These are phyloP conservation scores for Hetaerina americana DNA, from an alignment of 1,140 invertebrate species.

Conservation along the genomic window DNA sequence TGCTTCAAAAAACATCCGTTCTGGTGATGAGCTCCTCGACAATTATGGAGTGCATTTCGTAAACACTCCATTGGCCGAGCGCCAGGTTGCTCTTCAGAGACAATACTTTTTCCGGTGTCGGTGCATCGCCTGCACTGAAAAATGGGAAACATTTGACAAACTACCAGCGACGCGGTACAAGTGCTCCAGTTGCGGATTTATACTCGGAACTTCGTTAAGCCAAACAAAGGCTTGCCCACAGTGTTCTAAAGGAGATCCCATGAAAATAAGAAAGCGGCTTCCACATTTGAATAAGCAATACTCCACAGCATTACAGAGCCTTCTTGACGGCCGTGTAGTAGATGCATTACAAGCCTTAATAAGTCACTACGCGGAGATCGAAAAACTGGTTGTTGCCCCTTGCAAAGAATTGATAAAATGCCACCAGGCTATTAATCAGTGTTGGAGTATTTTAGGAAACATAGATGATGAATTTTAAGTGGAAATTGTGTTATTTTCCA, in stretches of 20 bases:
- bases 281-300: not conserved
- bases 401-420: not conserved
- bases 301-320: not conserved
- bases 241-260: not conserved
- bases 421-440: not conserved
- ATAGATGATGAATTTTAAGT: not conserved
- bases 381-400: not conserved
- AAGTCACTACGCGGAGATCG: not conserved
- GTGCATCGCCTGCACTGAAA: constrained; percentile 36
- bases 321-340: not conserved
- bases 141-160: constrained; percentile 31
- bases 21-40: constrained; percentile 42
- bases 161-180: not conserved
- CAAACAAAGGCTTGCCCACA: not conserved
- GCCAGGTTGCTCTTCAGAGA: constrained; percentile 30
- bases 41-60: constrained; percentile 46
- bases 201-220: not conserved
- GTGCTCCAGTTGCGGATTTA: not conserved
- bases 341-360: not conserved
- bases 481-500: no score
- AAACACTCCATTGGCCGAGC: constrained; percentile 23
- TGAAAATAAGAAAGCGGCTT: not conserved
- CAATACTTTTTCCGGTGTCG: constrained; percentile 44
- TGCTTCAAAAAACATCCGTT: constrained; percentile 30
- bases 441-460: not conserved